Evolutionary conservation across 2,888 invertebrate species (phyloP).

Genomic region (Cheilosia soror): DNA sequence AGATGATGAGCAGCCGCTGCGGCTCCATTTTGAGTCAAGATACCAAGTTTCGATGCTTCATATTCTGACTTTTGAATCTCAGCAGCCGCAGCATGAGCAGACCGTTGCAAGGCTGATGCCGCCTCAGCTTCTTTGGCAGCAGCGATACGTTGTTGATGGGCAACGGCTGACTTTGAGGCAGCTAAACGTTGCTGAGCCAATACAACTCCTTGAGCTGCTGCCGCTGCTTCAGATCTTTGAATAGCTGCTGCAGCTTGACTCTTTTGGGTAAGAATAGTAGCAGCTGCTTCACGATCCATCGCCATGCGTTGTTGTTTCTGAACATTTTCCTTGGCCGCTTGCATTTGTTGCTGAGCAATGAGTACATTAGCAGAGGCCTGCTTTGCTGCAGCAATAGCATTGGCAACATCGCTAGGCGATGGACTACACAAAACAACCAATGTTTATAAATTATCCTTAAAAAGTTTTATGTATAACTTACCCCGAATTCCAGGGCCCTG

Average conservation of each 20-base stretch:
- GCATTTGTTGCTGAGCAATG: conserved; percentile 89
- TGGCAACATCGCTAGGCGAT: conserved; percentile 88
- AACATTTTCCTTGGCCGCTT: conserved; percentile 89
- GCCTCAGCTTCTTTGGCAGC: conserved; percentile 90
- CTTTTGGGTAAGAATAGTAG: conserved; percentile 86
- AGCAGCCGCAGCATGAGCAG: conserved; percentile 89
- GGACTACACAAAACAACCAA: conserved; percentile 77
- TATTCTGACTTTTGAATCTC: conserved; percentile 88
- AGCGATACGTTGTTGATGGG: conserved; percentile 89
- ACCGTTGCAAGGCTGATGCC: conserved; percentile 88
- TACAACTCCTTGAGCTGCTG: conserved; percentile 87
- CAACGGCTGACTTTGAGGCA: conserved; percentile 88
- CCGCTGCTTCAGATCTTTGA: conserved; percentile 88
- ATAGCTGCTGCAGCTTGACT: conserved; percentile 88
- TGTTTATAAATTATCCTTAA: no score
- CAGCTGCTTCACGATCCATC: conserved; percentile 89
- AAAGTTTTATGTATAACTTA: neutral
- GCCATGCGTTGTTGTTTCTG: conserved; percentile 89
- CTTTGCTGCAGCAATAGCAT: conserved; percentile 90
- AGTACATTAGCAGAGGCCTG: conserved; percentile 89
- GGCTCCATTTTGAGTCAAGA: conserved; percentile 86
- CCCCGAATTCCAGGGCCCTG: conserved; percentile 62
- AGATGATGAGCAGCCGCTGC: conserved; percentile 86
- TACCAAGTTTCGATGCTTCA: conserved; percentile 86
- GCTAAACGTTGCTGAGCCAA: conserved; percentile 89